These are phyloP conservation scores for Pagrus major DNA, from an alignment of 2,113 vertebrate genomes.

Conservation along the genomic window DNA sequence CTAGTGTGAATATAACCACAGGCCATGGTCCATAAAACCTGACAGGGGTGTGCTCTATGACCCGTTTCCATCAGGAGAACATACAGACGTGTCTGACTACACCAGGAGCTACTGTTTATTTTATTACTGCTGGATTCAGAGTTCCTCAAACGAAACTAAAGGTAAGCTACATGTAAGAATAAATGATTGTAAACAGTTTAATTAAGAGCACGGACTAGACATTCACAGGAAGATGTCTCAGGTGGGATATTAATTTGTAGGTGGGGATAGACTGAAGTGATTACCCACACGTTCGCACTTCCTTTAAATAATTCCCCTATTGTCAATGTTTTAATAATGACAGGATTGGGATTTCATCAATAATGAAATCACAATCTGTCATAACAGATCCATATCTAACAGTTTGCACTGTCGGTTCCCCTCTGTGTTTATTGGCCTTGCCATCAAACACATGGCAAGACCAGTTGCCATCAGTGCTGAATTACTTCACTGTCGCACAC, in stretches of 20 bases:
- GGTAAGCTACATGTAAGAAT: background rate
- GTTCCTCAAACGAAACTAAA: background rate
- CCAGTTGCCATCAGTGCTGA: background rate
- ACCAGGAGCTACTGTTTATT: background rate
- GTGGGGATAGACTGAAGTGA: background rate
- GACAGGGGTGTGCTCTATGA: background rate
- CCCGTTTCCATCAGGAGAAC: background rate
- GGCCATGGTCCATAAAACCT: conserved; percentile 30
- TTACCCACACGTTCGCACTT: background rate
- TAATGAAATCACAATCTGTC: background rate
- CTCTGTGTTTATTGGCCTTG: background rate
- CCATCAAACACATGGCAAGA: too few relatives aligned
- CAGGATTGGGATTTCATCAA: too few relatives aligned
- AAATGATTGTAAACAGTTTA: background rate
- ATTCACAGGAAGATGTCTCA: background rate
- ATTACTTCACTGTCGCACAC: background rate
- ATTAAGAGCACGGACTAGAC: background rate
- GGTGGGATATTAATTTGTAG: background rate
- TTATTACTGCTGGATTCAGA: background rate
- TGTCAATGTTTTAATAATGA: background rate
- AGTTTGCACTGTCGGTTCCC: background rate
- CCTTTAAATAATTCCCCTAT: conserved; percentile 11
- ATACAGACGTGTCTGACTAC: background rate
- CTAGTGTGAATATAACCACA: background rate
- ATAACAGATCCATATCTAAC: conserved; percentile 7